Percentiles rank a stretch among this genome's conserved stretches.
Evolutionary conservation across 2,113 vertebrate species (phyloP).

Genomic region (Uropsilus gracilis): DNA sequence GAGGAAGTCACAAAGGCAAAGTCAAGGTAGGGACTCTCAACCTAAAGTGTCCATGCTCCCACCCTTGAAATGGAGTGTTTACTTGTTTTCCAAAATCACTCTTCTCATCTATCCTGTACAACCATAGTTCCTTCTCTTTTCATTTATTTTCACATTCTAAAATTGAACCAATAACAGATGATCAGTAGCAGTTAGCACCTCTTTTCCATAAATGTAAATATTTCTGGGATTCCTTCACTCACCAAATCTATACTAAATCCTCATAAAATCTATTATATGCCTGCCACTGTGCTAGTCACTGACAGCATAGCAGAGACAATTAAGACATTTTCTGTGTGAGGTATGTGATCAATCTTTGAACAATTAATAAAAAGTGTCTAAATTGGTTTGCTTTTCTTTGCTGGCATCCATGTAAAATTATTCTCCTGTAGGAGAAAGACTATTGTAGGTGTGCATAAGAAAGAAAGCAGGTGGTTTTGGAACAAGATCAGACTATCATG

Average conservation of each 20-base stretch:
- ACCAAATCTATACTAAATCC: neutral
- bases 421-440: neutral
- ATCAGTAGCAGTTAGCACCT: neutral
- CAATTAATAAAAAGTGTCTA: neutral
- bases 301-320: neutral
- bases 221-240: constrained; percentile 15
- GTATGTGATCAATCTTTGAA: neutral
- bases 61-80: neutral
- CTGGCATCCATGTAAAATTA: neutral
- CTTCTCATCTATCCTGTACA: neutral
- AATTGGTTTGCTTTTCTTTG: neutral
- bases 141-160: neutral
- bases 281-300: neutral
- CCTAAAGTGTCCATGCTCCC: neutral
- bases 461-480: neutral
- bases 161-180: neutral
- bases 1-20: neutral
- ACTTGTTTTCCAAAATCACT: neutral
- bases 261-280: neutral
- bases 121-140: neutral
- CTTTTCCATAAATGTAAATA: neutral
- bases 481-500: neutral
- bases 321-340: neutral
- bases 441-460: neutral
- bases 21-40: neutral